Evolutionary conservation across 2,113 vertebrate genomes (phyloP), one percentile per base, ranked within the genome.

Genomic region (Myotis yumanensis): DNA sequence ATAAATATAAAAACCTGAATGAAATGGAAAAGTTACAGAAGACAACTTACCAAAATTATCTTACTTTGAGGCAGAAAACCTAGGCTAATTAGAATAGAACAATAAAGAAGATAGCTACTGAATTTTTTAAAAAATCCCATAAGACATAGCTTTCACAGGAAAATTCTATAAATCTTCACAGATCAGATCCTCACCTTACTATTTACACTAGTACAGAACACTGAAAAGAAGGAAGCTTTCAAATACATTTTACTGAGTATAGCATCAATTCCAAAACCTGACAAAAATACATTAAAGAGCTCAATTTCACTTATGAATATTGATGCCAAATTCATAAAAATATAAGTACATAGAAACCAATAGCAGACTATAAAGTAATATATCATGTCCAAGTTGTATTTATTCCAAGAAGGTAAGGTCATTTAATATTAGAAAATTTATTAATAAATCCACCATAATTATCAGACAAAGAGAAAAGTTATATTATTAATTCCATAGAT

Each of bases 241-340:
- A 93, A 89, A 59, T 35, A 62, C 10, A 52, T 91, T 86, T 83
- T 76, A 81, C 40, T 57, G 9, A 57, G 23, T 90, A n/a, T 28
- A 84, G 52, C 23, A 85, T 88, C 6, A 95, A 69, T 85, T 93
- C 22, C 4, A 54, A 91, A 84, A 87, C 2, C 8, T 72, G 11
- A 64, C 57, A 93, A 94, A 86, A 82, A 57, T 96, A 9, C 18
- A 89, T 40, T 71, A 76, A 71, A 85, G 54, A 80, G 20, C 2
- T 94, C n/a, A 73, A 62, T 95, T 89, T 94, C 35, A 59, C 32
- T 80, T 57, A 84, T 66, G 23, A 71, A 92, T 87, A 72, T 32
- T n/a, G 62, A 81, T 79, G 40, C 9, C 69, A 89, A 90, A 82
- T 68, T 94, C n/a, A 86, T 75, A 84, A 77, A 76, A 54, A 40